phyloP scores from a whole-genome alignment of 64 coral and sea anemone species.

The Acropora tenuis region DNA sequence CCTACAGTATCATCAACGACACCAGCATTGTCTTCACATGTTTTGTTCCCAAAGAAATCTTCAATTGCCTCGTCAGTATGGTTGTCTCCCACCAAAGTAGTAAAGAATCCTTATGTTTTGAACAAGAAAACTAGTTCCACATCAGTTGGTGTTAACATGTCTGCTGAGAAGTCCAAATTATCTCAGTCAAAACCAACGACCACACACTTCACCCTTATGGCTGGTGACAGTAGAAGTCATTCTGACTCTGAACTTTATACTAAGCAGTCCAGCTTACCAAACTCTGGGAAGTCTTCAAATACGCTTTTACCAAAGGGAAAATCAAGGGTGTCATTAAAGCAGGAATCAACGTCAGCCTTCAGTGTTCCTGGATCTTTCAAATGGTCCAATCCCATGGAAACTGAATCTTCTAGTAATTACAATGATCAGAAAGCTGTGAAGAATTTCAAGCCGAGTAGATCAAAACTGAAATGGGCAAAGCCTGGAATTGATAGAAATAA shows the following conservation, averaged over 20 bases:
- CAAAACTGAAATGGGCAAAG: constrained; percentile 58
- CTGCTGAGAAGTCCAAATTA: constrained; percentile 12
- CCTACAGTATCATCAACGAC: not conserved
- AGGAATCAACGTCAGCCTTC: not conserved
- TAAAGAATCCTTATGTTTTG: constrained; percentile 39
- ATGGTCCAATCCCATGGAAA: constrained; percentile 4
- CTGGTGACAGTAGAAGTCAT: constrained; percentile 21
- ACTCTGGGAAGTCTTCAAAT: not conserved
- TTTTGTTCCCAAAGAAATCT: not conserved
- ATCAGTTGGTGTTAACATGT: not conserved
- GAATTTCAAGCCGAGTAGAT: constrained; percentile 26
- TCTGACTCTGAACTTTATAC: constrained; percentile 28
- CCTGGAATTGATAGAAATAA: not conserved
- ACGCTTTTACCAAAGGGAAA: not conserved
- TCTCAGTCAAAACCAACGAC: constrained; percentile 1
- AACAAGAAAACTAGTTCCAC: constrained; percentile 2
- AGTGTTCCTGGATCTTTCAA: constrained; percentile 19
- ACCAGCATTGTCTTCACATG: not conserved
- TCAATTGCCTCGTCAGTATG: not conserved
- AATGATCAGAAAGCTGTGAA: not conserved
- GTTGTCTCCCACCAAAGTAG: not conserved
- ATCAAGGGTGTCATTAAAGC: not conserved
- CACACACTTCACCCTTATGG: not conserved
- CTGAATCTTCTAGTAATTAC: not conserved
- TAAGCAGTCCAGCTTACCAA: constrained; percentile 9